Evolutionary conservation across 2,888 invertebrate species (phyloP), one percentile per base, ranked within the genome.

Genomic region (Zaprionus lineosus): DNA sequence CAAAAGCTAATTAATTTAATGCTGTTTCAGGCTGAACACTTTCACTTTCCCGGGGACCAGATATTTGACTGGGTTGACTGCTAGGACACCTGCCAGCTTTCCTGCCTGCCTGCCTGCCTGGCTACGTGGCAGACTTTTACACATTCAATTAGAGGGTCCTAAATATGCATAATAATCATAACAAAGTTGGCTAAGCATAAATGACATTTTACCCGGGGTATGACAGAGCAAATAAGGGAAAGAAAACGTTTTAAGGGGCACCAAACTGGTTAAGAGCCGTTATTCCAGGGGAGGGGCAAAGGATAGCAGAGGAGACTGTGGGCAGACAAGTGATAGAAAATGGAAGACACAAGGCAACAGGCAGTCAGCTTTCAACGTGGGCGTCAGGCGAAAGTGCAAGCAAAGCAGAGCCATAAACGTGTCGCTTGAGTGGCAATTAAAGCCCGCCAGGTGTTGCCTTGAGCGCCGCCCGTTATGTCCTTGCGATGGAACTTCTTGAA

Each of bases 381-480:
- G 76, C 53, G 73, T 59, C 44, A 37, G 60, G 44, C 28, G 44
- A 75, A 83, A 77, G 81, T 83, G 77, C 76, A 83, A 75, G 65
- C 55, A 55, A 71, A 79, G 83, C 83, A 68, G 55, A 50, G 53
- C 41, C 76, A 62, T 83, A 76, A 72, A 70, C 73, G 67, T 63
- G 78, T 62, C 63, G 62, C 81, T 72, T 64, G 70, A 84, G 66
- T 62, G 70, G 62, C 84, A 78, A 78, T 78, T 76, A 78, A 73
- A 67, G 66, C 71, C 6, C 24, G 33, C 26, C 71, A 71, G 66
- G 66, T 60, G 71, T 52, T 36, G 51, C 47, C 41, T 33, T 4
- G 14, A 59, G 36, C 18, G 19, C 15, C 15, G 1, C 11, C 26
- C 3, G 26, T 2, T 11, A 16, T 1, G 16, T 4, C 14, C 29